Evolutionary conservation across 2,797 vertebrate species (phyloP).

Genomic region (Psittacula derbiana): DNA sequence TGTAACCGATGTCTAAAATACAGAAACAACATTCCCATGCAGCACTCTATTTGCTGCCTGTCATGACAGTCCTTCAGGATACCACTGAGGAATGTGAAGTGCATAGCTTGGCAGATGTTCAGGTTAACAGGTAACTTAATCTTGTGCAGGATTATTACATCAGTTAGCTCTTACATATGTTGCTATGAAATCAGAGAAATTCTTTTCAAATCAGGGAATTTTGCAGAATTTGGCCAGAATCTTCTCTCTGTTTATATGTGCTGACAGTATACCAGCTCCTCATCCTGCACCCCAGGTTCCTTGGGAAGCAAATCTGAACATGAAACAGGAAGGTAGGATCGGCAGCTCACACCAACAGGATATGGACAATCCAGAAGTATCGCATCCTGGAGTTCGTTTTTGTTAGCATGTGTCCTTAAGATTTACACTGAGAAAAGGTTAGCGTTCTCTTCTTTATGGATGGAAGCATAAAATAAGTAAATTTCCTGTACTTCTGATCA

Average conservation of each 20-base stretch:
- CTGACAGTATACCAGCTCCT: background rate
- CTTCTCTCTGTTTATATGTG: background rate
- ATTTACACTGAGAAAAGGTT: background rate
- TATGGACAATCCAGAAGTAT: background rate
- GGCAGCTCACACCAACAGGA: background rate
- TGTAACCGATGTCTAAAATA: rapidly evolving
- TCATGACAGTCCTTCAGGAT: background rate
- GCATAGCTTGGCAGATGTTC: background rate
- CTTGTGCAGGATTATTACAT: background rate
- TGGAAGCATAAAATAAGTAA: background rate
- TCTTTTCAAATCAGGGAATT: background rate
- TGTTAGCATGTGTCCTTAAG: background rate
- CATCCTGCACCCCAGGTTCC: background rate
- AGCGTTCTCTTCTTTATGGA: background rate
- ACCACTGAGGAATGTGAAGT: background rate
- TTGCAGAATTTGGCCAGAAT: background rate
- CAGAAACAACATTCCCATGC: background rate
- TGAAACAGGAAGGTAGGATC: background rate
- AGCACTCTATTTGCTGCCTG: background rate
- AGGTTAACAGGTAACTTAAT: background rate
- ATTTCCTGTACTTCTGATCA: background rate
- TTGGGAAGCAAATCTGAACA: background rate
- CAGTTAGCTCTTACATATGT: background rate
- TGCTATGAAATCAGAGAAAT: background rate
- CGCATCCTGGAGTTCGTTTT: background rate